Conservation (phyloP, 2,113 vertebrate species). For the Pagrus major region DNA sequence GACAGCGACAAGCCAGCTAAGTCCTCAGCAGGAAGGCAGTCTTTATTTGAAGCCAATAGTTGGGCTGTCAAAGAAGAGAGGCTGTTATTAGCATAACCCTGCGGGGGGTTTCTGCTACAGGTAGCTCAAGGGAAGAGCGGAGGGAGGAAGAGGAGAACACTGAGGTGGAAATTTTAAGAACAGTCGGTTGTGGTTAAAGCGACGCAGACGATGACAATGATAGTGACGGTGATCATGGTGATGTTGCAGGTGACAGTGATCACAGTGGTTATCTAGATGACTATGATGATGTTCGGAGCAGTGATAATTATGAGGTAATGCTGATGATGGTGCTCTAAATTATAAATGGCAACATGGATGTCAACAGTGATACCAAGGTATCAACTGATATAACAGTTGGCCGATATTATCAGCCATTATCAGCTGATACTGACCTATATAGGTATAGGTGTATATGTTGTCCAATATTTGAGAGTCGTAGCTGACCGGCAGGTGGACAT, state of each 20-base stretch:
- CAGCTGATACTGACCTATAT: too few species aligned
- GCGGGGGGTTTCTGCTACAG: constrained; percentile 35
- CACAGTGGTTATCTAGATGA: neutral
- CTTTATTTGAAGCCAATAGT: constrained; percentile 57
- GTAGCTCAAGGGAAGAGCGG: constrained; percentile 27
- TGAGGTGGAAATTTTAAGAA: neutral
- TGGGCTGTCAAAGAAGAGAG: constrained; percentile 48
- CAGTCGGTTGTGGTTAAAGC: neutral
- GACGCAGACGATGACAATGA: neutral
- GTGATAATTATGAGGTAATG: neutral
- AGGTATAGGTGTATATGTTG: too few species aligned
- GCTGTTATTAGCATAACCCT: constrained; percentile 48
- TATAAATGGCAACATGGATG: neutral
- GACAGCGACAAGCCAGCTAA: constrained; percentile 39
- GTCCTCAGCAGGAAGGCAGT: constrained; percentile 47
- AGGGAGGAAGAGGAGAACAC: neutral
- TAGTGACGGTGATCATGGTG: neutral
- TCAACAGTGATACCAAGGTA: neutral
- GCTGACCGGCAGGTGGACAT: too few species aligned
- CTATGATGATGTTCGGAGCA: neutral
- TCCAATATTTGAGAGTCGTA: too few species aligned
- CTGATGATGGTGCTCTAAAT: constrained; percentile 1
- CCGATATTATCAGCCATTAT: too few species aligned
- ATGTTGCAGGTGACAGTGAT: constrained; percentile 2
- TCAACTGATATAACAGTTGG: too few species aligned